Evolutionary conservation across 1,140 invertebrate species (phyloP).

Genomic region (Drosophila mauritiana): DNA sequence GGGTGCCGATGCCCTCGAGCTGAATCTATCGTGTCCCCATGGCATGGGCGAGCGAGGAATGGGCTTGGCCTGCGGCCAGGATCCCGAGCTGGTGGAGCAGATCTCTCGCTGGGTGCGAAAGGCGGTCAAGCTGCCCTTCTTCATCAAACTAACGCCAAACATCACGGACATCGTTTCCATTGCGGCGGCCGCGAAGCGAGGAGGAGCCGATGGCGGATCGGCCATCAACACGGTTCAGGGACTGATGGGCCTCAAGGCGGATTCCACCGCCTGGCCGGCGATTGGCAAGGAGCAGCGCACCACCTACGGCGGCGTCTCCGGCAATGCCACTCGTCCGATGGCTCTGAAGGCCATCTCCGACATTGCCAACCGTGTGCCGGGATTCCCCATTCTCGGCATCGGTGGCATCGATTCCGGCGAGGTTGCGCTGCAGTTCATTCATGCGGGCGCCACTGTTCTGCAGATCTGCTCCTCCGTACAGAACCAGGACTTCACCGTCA

Average conservation of each 20-base stretch:
- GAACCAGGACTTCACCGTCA: slow-evolving; percentile 98
- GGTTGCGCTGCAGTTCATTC: slow-evolving; percentile 95
- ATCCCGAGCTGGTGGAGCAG: slow-evolving; percentile 93
- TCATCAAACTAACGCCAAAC: slow-evolving; percentile 98
- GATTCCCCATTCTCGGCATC: slow-evolving; percentile 96
- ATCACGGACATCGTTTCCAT: slow-evolving; percentile 97
- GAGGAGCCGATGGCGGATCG: slow-evolving; percentile 96
- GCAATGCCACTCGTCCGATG: slow-evolving; percentile 97
- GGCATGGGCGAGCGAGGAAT: slow-evolving; percentile 99
- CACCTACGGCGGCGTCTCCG: slow-evolving; percentile 98
- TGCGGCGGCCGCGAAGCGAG: slow-evolving; percentile 96
- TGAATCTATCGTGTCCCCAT: slow-evolving; percentile 99
- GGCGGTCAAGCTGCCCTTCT: slow-evolving; percentile 97
- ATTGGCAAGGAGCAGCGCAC: slow-evolving; percentile 93
- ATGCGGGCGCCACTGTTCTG: slow-evolving; percentile 95
- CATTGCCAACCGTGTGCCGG: slow-evolving; percentile 92
- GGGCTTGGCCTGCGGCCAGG: slow-evolving; percentile 98
- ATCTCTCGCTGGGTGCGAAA: slow-evolving; percentile 96
- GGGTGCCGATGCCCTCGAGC: slow-evolving; percentile 97
- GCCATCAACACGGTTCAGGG: slow-evolving; percentile 98
- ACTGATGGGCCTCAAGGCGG: slow-evolving; percentile 93
- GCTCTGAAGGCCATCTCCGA: slow-evolving; percentile 95
- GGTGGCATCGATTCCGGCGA: slow-evolving; percentile 99
- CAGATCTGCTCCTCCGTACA: slow-evolving; percentile 98
- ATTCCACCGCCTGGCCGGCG: slow-evolving; percentile 95